Evolutionary conservation across 2,797 vertebrate species (phyloP), one percentile per base, ranked within the genome.

Genomic region (Neostethus bicornis): DNA sequence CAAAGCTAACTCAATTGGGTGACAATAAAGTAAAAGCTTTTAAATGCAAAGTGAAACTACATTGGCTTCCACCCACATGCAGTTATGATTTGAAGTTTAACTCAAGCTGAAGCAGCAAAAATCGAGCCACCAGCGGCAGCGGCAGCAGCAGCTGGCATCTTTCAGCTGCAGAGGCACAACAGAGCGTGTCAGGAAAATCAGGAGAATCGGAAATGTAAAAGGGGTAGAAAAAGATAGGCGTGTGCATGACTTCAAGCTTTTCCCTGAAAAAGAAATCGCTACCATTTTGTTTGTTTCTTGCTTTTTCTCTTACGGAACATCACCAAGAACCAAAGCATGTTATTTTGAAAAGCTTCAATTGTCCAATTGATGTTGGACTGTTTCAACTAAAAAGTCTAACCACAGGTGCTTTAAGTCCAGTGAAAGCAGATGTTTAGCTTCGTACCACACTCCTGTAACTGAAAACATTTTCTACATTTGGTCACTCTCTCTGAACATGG

Each of bases 261-360:
- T 56, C 61, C 62, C 62, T 54, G 51, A 81, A 81, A 80, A 71
- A 82, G 65, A 79, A 41, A 60, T 58, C 39, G 54, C 66, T 83
- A 70, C 37, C 31, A 51, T 60, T 64, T 80, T 59, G 56, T 68
- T 68, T 51, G 56, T 53, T 59, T 57, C 44, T 48, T 56, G 41
- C 16, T 67, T 45, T 31, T 55, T 64, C 70, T 61, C 19, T 49
- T 32, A 19, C 63, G 14, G 38, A 42, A 44, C 41, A 66, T 76
- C 67, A 65, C 50, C 46, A 6, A 50, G 44, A 44, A 53, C 46
- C 47, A 2, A 3, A 52, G 13, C 44, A 62, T 61, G 50, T 58
- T 32, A 31, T 59, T 72, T 77, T 79, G 38, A 73, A 81, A 73
- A 58, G 58, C 45, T 21, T 20, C 35, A 41, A 68, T 48, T 63